These are phyloP conservation scores for Hoplostethus atlanticus DNA, from an alignment of 2,797 vertebrate species.

Conservation along the genomic window DNA sequence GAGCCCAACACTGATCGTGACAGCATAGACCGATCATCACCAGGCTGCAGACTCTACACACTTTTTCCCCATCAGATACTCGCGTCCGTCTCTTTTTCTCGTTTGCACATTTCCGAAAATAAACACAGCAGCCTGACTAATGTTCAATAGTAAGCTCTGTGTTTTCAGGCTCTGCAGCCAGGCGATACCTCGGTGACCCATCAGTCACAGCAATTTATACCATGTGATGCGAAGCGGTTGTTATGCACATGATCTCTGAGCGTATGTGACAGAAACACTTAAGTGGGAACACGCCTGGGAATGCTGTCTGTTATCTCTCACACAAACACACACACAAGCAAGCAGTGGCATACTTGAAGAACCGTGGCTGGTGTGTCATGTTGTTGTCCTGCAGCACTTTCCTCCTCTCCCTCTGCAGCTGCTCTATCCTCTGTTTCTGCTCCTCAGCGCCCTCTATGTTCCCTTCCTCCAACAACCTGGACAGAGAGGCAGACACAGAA, in stretches of 20 bases:
- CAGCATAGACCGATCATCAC: neutral
- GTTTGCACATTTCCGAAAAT: neutral
- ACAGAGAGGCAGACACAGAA: neutral
- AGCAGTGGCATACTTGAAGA: conserved; percentile 89
- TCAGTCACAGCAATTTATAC: neutral
- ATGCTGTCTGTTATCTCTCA: neutral
- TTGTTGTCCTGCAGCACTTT: conserved; percentile 91
- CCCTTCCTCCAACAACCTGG: conserved; percentile 94
- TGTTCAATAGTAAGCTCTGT: neutral
- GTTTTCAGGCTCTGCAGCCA: neutral
- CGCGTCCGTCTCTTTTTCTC: no score
- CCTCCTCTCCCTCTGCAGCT: conserved; percentile 93
- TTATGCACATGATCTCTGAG: neutral
- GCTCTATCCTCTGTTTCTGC: conserved; percentile 95
- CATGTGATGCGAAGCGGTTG: neutral
- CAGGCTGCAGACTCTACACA: neutral
- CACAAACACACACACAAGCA: conserved; percentile 2
- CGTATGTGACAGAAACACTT: neutral
- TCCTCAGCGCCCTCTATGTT: conserved; percentile 91
- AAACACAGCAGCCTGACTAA: neutral
- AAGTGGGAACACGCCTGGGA: neutral
- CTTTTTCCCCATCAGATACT: no score
- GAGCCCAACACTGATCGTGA: neutral
- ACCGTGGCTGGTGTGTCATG: conserved; percentile 90
- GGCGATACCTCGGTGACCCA: neutral